These are phyloP conservation scores for Phymastichus coffea DNA, from an alignment of 1,140 invertebrate species.

Conservation along the genomic window DNA sequence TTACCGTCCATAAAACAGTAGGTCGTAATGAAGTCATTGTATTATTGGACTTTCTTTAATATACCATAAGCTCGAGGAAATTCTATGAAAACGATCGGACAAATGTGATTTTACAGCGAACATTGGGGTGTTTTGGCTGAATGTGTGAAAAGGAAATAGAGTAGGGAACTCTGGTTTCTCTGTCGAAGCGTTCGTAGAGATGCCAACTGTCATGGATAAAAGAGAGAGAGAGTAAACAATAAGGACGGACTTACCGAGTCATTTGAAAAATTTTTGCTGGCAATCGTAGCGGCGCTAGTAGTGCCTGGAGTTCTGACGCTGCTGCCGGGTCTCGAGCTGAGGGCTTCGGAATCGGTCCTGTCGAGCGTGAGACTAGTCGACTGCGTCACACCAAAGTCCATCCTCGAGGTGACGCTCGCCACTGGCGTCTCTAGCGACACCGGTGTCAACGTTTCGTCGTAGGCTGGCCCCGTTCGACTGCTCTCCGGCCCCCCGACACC, in stretches of 20 bases:
- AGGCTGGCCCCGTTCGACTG: constrained; percentile 68
- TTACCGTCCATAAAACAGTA: too few relatives aligned
- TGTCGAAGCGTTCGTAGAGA: too few relatives aligned
- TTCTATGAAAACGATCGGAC: too few relatives aligned
- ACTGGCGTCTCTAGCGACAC: constrained; percentile 84
- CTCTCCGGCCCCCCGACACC: constrained; percentile 65
- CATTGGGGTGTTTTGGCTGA: too few relatives aligned
- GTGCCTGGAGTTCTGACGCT: neutral
- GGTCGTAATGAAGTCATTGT: too few relatives aligned
- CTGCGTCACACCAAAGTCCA: constrained; percentile 80
- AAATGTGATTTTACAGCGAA: too few relatives aligned
- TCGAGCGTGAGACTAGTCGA: constrained; percentile 58
- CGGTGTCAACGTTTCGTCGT: constrained; percentile 71
- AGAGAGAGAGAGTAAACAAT: too few relatives aligned
- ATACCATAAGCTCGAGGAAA: too few relatives aligned
- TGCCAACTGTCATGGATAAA: too few relatives aligned
- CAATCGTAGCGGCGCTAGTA: constrained; percentile 13
- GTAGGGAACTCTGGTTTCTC: too few relatives aligned
- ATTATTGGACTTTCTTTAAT: too few relatives aligned
- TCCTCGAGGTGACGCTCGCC: constrained; percentile 78
- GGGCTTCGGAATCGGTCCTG: constrained; percentile 14
- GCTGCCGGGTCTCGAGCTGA: constrained; percentile 31
- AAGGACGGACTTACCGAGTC: constrained; percentile 54
- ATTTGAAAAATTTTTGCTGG: constrained; percentile 51
- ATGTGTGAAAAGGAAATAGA: too few relatives aligned